phyloP scores from a whole-genome alignment of 2,888 invertebrate genomes.

The Miltochrista miniata region DNA sequence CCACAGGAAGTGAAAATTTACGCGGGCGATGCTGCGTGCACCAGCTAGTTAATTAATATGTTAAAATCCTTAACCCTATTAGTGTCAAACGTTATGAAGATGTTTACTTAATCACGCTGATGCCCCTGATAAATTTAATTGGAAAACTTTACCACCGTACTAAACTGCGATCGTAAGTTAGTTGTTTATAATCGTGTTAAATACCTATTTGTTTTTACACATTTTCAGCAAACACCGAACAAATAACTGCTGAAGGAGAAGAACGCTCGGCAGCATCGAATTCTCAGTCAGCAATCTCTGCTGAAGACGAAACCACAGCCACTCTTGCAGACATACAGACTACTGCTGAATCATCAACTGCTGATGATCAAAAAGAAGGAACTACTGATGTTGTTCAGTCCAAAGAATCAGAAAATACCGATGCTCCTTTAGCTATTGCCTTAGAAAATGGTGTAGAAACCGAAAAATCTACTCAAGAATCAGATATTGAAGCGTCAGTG shows the following conservation, averaged over 20 bases:
- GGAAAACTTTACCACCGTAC: too few species aligned
- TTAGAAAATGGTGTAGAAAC: constrained; percentile 18
- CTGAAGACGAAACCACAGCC: not conserved
- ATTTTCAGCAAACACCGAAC: constrained; percentile 28
- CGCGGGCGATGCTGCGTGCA: too few species aligned
- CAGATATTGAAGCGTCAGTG: not conserved
- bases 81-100: too few species aligned
- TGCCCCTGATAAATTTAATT: too few species aligned
- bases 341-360: not conserved
- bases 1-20: too few species aligned
- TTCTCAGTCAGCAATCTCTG: constrained; percentile 1
- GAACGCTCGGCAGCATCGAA: constrained; percentile 25
- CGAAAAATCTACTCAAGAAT: not conserved
- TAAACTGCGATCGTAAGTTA: too few species aligned
- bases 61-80: too few species aligned
- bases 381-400: constrained; percentile 2
- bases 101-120: too few species aligned
- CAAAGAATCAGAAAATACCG: constrained; percentile 10
- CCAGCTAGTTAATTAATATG: too few species aligned
- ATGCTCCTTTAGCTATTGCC: constrained; percentile 6
- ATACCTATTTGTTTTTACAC: not conserved
- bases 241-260: constrained; percentile 19
- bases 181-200: too few species aligned
- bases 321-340: not conserved
- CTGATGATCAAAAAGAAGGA: not conserved